Evolutionary conservation across 2,888 invertebrate species (phyloP), one percentile per base, ranked within the genome.

Genomic region (Endotricha flammealis): DNA sequence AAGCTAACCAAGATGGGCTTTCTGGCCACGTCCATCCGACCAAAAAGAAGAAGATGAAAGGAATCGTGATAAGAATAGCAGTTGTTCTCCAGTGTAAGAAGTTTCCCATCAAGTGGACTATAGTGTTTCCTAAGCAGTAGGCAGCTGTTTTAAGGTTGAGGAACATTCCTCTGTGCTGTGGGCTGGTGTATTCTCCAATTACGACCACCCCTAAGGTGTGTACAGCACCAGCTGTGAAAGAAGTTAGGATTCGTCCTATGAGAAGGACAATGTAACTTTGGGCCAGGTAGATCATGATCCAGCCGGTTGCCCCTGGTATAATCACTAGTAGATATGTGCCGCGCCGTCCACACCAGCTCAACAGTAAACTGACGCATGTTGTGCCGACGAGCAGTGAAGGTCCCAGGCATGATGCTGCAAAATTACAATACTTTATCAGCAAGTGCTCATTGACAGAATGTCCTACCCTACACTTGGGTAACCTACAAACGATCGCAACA

Each of bases 1-100:
- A 77, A 0, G 88, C 76, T 25, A 91, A 54, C 90, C 90, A 92
- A 7, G 80, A 72, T 0, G 91, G 91, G 9, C 90, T 88, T 62
- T 92, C 91, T 0, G 89, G 89, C 46, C 89, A 67, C 0, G 87
- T 77, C 5, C 69, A 57, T 1, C 88, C 66, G 0, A 77, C 57
- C 0, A 57, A 1, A 1, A 75, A 30, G 0, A 72, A 50, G 1
- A 63, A 1, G 0, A 59, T 7, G 14, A 56, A 48, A 0, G 77
- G 72, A 1, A 66, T 17, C 2, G 69, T 3, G 1, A 55, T 46
- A 0, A 64, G 31, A 1, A 73, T 32, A 0, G 73, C 67, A 0
- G 73, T 44, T 1, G 53, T 66, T 35, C 62, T 62, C 73, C 72
- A 79, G 3, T 61, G 38, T 1, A 50, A 48, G 20, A 48, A 64